Evolutionary conservation across 2,113 vertebrate species (phyloP), one percentile per base, ranked within the genome.

Genomic region (Cyrtonyx montezumae): DNA sequence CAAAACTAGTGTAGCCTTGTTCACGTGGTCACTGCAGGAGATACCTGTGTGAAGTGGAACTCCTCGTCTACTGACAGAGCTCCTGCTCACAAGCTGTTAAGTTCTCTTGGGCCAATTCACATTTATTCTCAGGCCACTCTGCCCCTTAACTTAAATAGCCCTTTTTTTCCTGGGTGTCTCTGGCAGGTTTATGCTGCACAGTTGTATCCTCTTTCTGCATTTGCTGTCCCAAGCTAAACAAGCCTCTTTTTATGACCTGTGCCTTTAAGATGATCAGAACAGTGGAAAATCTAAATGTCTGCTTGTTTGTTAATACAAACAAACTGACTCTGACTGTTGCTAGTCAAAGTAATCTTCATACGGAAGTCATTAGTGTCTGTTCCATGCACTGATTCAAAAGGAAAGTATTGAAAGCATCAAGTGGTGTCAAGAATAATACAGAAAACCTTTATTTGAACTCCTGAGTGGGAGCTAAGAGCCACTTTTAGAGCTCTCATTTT

Each of bases 31-130:
- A 43, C 8, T 53, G 76, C n/a, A 34, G 61, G 62, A 55, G 21
- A 4, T 46, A 7, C 21, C 58, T 2, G 0, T 48, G 49, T 55
- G 34, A 66, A 2, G 9, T 0, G 0, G 51, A 71, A 40, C 11
- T n/a, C 51, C 28, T 23, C 2, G 1, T 49, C 75, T 61, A 65
- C 28, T 28, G 16, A 15, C 32, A 1, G 1, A 15, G 26, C 21
- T 78, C n/a, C 42, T 42, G 20, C 58, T 80, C 25, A 42, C 42
- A 51, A 36, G 42, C 8, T 36, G 49, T 67, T 56, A 46, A 76
- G 25, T 19, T 87, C 13, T 65, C 49, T 70, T 59, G 70, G 62
- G 42, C 42, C 36, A 22, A 0, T 46, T 84, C 46, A 51, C 23
- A n/a, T 8, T 55, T 84, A 8, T n/a, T 83, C 34, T 66, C 74